phyloP scores from a whole-genome alignment of 2,113 vertebrate species.

The Burhinus bistriatus region DNA sequence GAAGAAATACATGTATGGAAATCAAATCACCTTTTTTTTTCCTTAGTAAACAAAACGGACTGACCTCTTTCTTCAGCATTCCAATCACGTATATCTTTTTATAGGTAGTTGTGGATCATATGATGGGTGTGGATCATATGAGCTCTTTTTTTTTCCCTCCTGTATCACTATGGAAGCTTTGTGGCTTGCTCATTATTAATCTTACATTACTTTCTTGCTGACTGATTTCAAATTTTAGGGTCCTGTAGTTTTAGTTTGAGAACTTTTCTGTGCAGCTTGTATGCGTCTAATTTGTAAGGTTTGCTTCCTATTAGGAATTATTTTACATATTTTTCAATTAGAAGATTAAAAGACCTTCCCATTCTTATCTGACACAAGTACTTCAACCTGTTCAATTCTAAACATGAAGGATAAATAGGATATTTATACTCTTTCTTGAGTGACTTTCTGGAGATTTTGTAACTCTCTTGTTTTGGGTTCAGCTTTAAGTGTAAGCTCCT shows the following conservation, averaged over 20 bases:
- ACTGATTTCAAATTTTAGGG: background rate
- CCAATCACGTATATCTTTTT: background rate
- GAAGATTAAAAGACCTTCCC: background rate
- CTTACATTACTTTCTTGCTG: background rate
- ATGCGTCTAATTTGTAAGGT: background rate
- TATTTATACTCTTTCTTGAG: background rate
- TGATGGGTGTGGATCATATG: background rate
- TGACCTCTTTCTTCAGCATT: background rate
- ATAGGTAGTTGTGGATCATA: background rate
- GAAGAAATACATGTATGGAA: background rate
- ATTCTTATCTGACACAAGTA: background rate
- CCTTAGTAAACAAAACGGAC: background rate
- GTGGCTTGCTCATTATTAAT: background rate
- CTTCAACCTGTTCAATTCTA: background rate
- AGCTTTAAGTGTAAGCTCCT: background rate
- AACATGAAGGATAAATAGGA: background rate
- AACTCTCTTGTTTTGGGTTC: background rate
- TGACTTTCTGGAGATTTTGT: background rate
- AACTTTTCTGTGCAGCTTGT: background rate
- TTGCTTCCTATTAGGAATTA: background rate
- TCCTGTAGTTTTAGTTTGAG: background rate
- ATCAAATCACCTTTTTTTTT: background rate
- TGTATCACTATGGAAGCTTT: background rate
- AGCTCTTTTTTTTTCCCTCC: rapidly evolving
- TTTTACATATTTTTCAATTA: background rate